Evolutionary conservation across 2,113 vertebrate species (phyloP).

Genomic region (Grammomys surdaster): DNA sequence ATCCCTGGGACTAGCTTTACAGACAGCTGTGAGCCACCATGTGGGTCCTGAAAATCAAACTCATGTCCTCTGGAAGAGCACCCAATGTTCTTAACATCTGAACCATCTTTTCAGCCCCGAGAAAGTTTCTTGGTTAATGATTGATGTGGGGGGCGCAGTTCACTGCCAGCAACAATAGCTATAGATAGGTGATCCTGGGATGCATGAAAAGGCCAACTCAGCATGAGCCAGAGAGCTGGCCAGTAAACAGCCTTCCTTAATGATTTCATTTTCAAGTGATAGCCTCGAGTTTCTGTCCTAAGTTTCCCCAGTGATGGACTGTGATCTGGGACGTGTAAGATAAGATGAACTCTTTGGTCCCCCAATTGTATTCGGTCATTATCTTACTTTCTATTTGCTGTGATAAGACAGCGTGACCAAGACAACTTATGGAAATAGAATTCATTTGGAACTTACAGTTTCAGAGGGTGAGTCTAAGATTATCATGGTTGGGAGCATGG

Average conservation of each 20-base stretch:
- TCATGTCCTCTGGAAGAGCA: neutral
- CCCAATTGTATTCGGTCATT: neutral
- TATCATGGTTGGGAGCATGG: neutral
- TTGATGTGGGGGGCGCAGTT: too few relatives aligned
- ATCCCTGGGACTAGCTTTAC: neutral
- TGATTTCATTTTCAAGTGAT: neutral
- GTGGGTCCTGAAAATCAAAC: neutral
- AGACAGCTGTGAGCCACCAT: neutral
- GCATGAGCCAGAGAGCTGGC: neutral
- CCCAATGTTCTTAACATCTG: neutral
- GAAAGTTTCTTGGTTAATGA: neutral
- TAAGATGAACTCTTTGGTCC: neutral
- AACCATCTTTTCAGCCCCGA: neutral
- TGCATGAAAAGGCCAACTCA: neutral
- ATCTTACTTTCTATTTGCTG: neutral
- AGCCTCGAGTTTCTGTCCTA: neutral
- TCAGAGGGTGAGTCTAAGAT: neutral
- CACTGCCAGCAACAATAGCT: neutral
- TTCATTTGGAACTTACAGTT: neutral
- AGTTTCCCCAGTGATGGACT: neutral
- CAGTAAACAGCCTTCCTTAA: neutral
- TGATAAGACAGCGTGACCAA: neutral
- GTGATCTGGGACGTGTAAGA: neutral
- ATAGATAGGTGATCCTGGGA: neutral
- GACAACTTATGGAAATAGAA: neutral